phyloP scores from a whole-genome alignment of 2,888 invertebrate genomes.

The Myathropa florea region DNA sequence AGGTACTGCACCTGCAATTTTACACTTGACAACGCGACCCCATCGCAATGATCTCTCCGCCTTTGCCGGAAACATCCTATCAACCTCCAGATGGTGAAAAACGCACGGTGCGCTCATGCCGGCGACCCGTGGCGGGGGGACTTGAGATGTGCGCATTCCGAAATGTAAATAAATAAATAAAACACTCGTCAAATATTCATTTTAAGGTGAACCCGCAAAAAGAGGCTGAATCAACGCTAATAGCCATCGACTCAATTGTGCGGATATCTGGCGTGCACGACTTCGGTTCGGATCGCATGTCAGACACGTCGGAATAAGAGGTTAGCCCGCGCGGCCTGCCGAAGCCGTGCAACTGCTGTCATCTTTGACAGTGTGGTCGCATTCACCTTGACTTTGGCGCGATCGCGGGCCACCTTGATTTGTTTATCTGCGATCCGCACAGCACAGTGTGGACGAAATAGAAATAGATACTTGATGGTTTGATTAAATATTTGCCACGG shows the following conservation, averaged over 20 bases:
- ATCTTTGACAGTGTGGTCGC: conserved; percentile 8
- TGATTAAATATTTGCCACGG: conserved; percentile 28
- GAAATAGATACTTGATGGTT: conserved; percentile 8
- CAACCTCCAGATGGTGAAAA: not conserved
- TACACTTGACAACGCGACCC: not conserved
- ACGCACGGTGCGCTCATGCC: not conserved
- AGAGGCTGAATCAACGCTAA: not conserved
- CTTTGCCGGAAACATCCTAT: conserved; percentile 25
- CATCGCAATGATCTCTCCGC: conserved; percentile 10
- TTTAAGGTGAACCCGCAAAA: not conserved
- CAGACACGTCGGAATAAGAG: not conserved
- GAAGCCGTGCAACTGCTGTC: not conserved
- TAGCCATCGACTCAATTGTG: conserved; percentile 10
- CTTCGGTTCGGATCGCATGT: not conserved
- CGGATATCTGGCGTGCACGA: conserved; percentile 1
- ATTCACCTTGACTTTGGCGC: conserved; percentile 36
- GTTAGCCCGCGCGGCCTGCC: not conserved
- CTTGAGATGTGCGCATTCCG: not conserved
- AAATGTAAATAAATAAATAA: not conserved
- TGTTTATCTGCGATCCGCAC: conserved; percentile 2
- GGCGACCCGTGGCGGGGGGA: not conserved
- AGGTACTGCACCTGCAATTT: conserved; percentile 29
- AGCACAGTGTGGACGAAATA: not conserved
- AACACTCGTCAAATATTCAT: not conserved
- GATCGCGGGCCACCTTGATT: not conserved